Evolutionary conservation across 2,888 invertebrate genomes (phyloP), one percentile per base, ranked within the genome.

Genomic region (Drosophila stalkeri): DNA sequence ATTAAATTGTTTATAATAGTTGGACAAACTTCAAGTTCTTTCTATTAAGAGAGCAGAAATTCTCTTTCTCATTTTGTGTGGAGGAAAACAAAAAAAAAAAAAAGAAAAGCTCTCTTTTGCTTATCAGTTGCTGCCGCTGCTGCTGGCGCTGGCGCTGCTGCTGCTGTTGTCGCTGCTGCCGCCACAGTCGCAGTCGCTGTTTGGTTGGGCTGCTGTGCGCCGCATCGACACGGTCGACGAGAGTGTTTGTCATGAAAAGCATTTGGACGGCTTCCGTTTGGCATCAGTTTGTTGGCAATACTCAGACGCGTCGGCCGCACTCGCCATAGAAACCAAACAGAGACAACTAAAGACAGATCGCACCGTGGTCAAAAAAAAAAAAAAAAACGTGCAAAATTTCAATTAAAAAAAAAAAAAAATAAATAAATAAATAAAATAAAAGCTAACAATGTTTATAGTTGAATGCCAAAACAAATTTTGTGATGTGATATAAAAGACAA

Each of bases 211-310:
- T 44, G 44, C 62, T 61, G 46, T 66, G 47, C 59, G 76, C 59
- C 68, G 74, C 47, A 43, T 61, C 57, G 64, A 47, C 43, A 46
- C 55, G 31, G 57, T 49, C 49, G 81, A 66, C 49, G 81, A 66
- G 76, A 80, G 77, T 81, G 80, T 51, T 51, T 51, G 51, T 78
- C 84, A 81, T 84, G 86, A 87, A 90, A 86, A 87, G 81, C 81
- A 79, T 82, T 90, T 86, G 80, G 66, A 81, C 82, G 81, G 78
- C 79, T 86, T 86, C 85, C 86, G 89, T 74, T 86, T 82, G 79
- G 77, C 84, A 85, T 91, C 91, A 91, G 91, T 91, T 91, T 90
- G 89, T 90, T 91, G 88, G 89, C 88, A 88, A 91, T 80, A 75
- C 80, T 91, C 90, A 83, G 84, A 87, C 90, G 87, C 83, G 83